Base-by-base conservation (phyloP, 2,113 vertebrate genomes). In the Oncorhynchus nerka region DNA sequence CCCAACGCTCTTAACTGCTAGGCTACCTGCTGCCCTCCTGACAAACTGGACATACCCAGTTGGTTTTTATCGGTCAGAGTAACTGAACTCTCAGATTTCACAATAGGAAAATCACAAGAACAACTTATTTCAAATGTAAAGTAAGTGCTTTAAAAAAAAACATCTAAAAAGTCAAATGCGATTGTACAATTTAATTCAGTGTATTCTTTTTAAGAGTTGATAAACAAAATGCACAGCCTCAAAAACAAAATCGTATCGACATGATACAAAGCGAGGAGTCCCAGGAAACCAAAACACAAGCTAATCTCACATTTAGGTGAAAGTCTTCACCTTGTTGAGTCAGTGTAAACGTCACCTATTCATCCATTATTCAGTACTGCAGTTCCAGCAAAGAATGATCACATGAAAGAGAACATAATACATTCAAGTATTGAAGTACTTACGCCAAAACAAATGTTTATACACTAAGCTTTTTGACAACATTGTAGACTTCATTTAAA, bases 71-170 rank as follows among this genome's bases (percentile, higher is more conserved):
- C 88, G 30, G 82, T 28, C 73, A 79, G 62, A 59, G 39, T 0
- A 28, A 76, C 75, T 75, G 80, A 67, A 73, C 66, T 45, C 81
- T 90, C 84, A 71, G 73, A 86, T 87, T 88, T 88, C 83, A 85
- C 84, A 80, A 82, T 71, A 73, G 67, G 22, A 66, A 75, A 79
- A 76, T 71, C 75, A 71, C 68, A 68, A 20, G 20, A 13, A 15
- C 49, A 51, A 51, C 4, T 15, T 4, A 16, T 51, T 51, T 16
- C 15, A 51, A 16, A 5, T 16, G 49, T 15, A 51, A 51, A 51
- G 15, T 51, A 51, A n/a, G 59, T 61, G 64, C 22, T 66, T 20
- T 24, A 20, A 64, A 64, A 24, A 8, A 64, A 64, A n/a, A 20
- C 13, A 55, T 30, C 1, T 26, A 26, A 30, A 28, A 66, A 5